Evolutionary conservation across 2,888 invertebrate genomes (phyloP).

Genomic region (Chromoteleia sp.): DNA sequence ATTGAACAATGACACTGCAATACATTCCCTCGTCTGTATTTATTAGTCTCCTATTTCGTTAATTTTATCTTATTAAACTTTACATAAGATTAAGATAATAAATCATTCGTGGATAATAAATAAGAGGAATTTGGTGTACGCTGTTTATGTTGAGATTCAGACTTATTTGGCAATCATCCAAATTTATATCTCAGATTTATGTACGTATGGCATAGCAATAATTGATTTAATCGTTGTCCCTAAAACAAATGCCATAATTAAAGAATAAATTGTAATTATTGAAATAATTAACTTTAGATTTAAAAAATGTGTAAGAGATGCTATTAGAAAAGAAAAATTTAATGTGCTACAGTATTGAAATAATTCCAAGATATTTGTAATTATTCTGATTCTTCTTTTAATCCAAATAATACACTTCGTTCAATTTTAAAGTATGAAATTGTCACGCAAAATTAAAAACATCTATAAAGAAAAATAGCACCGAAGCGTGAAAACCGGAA

Average conservation of each 20-base stretch:
- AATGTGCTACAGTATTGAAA: too few relatives aligned
- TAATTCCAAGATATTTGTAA: too few relatives aligned
- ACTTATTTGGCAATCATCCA: constrained; percentile 51
- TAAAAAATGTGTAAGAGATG: too few relatives aligned
- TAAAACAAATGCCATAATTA: not conserved
- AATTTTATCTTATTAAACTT: constrained; percentile 1
- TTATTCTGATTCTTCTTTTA: too few relatives aligned
- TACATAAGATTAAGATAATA: constrained; percentile 45
- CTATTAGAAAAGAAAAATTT: too few relatives aligned
- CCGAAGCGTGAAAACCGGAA: not conserved
- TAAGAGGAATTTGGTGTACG: constrained; percentile 22
- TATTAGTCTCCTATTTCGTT: constrained; percentile 9
- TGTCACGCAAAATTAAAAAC: constrained; percentile 8
- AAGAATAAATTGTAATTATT: not conserved
- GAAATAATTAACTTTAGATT: too few relatives aligned
- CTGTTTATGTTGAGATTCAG: constrained; percentile 37
- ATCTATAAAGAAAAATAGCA: constrained; percentile 11
- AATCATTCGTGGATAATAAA: constrained; percentile 46
- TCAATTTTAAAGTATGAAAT: not conserved
- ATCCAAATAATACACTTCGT: too few relatives aligned
- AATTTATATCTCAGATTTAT: constrained; percentile 49
- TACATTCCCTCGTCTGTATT: too few relatives aligned
- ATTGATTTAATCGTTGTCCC: constrained; percentile 33
- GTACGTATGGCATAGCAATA: constrained; percentile 32
- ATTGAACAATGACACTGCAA: not conserved